phyloP scores from a whole-genome alignment of 1,140 invertebrate species.

The Sarcophaga peregrina region DNA sequence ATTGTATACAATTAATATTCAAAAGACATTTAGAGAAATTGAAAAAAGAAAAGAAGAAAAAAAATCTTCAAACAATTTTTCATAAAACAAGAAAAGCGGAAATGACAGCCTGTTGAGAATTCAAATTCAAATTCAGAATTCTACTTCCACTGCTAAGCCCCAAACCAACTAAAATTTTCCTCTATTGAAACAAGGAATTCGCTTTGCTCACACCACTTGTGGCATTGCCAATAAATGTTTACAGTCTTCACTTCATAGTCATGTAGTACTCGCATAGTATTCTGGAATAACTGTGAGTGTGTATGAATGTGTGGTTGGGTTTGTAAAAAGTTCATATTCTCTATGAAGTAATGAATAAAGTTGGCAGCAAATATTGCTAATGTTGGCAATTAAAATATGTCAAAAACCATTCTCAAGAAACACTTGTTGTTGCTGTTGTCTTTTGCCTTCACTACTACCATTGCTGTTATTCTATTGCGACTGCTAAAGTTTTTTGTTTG shows the following conservation, averaged over 20 bases:
- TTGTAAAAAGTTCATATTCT: slow-evolving; percentile 17
- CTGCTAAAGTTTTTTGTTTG: background rate
- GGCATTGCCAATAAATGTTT: too few relatives aligned
- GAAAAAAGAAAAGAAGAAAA: slow-evolving; percentile 8
- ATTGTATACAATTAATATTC: slow-evolving; percentile 20
- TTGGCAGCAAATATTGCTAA: slow-evolving; percentile 29
- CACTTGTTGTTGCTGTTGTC: slow-evolving; percentile 22
- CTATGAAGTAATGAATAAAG: slow-evolving; percentile 47
- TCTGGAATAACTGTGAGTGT: slow-evolving; percentile 5
- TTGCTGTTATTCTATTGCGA: background rate
- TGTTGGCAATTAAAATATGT: slow-evolving; percentile 39
- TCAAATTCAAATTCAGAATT: slow-evolving; percentile 28
- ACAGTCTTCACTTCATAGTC: too few relatives aligned
- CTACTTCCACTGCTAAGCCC: background rate
- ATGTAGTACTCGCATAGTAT: too few relatives aligned
- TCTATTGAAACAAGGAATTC: too few relatives aligned
- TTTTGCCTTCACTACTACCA: background rate
- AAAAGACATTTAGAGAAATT: slow-evolving; percentile 9
- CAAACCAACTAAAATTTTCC: too few relatives aligned
- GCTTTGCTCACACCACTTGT: too few relatives aligned
- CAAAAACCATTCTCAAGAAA: slow-evolving; percentile 37
- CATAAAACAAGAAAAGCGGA: slow-evolving; percentile 38
- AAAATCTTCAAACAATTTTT: background rate
- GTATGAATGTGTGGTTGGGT: slow-evolving; percentile 42
- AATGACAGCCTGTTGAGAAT: slow-evolving; percentile 41